Conservation (phyloP, 2,113 vertebrate species). For the Campylomormyrus tamandua region DNA sequence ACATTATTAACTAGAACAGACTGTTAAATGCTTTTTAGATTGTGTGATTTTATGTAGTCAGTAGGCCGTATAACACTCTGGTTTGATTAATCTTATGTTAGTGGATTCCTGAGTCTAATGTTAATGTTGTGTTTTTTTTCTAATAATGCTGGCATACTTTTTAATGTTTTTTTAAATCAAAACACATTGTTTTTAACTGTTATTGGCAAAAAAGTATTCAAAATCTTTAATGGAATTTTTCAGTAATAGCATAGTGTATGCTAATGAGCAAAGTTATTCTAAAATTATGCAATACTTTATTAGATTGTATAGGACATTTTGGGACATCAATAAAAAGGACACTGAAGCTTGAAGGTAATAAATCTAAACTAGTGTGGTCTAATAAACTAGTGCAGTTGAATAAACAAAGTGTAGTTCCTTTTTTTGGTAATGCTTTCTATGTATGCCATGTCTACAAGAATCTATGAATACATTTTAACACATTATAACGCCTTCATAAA, state of each 20-base stretch:
- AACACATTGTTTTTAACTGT: not conserved
- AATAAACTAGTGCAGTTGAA: not conserved
- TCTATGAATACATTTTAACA: not conserved
- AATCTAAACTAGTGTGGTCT: not conserved
- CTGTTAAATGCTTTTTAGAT: not conserved
- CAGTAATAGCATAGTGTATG: not conserved
- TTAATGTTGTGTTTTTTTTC: not conserved
- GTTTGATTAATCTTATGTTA: not conserved
- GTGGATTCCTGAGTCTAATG: not conserved
- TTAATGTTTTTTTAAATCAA: not conserved
- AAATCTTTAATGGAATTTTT: not conserved
- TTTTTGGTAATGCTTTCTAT: not conserved
- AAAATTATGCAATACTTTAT: not conserved
- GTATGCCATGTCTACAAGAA: not conserved
- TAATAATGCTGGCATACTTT: not conserved
- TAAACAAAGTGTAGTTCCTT: not conserved
- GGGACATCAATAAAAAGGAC: not conserved
- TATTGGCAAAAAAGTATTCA: not conserved
- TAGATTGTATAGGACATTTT: not conserved
- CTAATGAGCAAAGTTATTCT: not conserved
- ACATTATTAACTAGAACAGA: not conserved
- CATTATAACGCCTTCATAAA: not conserved
- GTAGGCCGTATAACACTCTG: not conserved
- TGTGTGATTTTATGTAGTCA: not conserved
- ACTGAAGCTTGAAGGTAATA: not conserved